Conservation (phyloP, 2,113 vertebrate genomes). For the Nymphicus hollandicus region DNA sequence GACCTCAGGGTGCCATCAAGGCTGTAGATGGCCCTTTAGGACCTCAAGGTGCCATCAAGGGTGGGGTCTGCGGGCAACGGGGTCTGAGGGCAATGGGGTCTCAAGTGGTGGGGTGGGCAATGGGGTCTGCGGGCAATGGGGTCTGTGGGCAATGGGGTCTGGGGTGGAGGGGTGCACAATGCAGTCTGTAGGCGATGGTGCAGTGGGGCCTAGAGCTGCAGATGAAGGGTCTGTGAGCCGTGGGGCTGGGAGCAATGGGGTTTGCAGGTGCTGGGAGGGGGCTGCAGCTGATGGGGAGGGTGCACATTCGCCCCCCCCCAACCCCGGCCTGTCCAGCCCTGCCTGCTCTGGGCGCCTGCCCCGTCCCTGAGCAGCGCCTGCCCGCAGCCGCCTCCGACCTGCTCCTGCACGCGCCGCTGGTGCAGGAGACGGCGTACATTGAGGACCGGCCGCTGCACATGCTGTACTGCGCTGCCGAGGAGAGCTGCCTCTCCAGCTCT, state of each 20-base stretch:
- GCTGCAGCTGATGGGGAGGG: neutral
- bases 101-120: no score
- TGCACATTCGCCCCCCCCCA: accelerated
- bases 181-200: accelerated
- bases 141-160: neutral
- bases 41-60: no score
- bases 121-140: neutral
- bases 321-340: neutral
- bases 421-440: slow-evolving; percentile 93
- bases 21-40: no score
- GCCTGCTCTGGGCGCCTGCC: accelerated
- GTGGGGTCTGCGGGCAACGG: no score
- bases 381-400: slow-evolving; percentile 90
- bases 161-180: no score
- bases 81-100: no score
- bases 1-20: no score
- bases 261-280: neutral
- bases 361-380: neutral
- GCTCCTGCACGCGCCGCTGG: slow-evolving; percentile 86
- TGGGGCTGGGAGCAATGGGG: neutral
- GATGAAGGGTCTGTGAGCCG: accelerated
- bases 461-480: slow-evolving; percentile 94
- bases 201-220: neutral
- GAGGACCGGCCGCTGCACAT: slow-evolving; percentile 97
- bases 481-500: slow-evolving; percentile 90